Evolutionary conservation across 2,888 invertebrate genomes (phyloP).

Genomic region (Cenopis cana): DNA sequence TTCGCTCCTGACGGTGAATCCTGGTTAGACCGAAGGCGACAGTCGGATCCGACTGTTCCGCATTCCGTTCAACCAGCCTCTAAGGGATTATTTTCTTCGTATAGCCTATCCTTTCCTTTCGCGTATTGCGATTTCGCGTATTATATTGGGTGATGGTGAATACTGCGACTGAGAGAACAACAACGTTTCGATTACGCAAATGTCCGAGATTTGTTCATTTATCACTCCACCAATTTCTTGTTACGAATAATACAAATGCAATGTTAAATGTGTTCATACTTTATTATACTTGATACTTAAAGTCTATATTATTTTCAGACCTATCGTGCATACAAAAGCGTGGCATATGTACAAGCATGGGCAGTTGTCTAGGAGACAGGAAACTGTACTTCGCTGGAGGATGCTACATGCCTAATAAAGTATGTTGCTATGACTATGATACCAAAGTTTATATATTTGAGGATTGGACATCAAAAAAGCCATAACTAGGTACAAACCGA

Average conservation of each 20-base stretch:
- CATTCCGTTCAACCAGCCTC: background rate
- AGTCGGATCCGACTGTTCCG: too few species aligned
- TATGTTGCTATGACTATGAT: slow-evolving; percentile 11
- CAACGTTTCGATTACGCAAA: background rate
- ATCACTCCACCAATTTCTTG: background rate
- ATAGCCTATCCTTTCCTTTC: too few species aligned
- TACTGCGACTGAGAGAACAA: background rate
- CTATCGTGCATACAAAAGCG: background rate
- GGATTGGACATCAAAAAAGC: background rate
- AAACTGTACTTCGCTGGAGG: slow-evolving; percentile 6
- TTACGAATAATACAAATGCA: background rate
- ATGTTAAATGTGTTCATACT: background rate
- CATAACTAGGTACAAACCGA: background rate
- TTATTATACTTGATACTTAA: too few species aligned
- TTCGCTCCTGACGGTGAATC: too few species aligned
- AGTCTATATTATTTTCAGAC: background rate
- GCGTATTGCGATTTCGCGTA: too few species aligned
- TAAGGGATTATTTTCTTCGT: background rate
- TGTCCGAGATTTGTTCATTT: background rate
- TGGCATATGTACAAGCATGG: background rate
- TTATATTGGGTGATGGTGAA: background rate
- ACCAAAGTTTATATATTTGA: background rate
- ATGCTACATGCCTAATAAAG: slow-evolving; percentile 1
- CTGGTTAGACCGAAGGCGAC: too few species aligned
- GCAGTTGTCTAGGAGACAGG: background rate